Conservation (phyloP, 2,888 invertebrate species). For the Resseliella maxima region DNA sequence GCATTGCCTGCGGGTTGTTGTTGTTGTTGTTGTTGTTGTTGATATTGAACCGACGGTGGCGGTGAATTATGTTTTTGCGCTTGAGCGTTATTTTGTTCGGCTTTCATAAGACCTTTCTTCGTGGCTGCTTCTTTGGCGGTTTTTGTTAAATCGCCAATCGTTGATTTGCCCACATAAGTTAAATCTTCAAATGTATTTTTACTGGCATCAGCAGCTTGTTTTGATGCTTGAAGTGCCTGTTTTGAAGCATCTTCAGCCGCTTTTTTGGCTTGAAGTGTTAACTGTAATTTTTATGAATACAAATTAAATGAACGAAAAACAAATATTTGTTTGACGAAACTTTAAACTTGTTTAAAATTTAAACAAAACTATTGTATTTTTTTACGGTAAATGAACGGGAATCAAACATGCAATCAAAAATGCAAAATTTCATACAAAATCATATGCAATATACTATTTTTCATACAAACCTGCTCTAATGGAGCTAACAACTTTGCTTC, state of each 20-base stretch:
- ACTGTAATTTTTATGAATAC: slow-evolving; percentile 68
- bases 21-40: slow-evolving; percentile 27
- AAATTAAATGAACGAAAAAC: not conserved
- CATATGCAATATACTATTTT: not conserved
- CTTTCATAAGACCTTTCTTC: slow-evolving; percentile 86
- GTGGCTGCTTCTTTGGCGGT: slow-evolving; percentile 89
- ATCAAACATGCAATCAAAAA: not conserved
- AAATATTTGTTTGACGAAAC: not conserved
- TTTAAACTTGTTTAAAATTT: not conserved
- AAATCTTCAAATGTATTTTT: slow-evolving; percentile 90
- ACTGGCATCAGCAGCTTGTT: slow-evolving; percentile 87
- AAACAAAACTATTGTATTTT: not conserved
- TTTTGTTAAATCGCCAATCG: slow-evolving; percentile 89
- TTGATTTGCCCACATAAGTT: slow-evolving; percentile 89
- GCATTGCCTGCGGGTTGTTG: slow-evolving; percentile 62
- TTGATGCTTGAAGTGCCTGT: slow-evolving; percentile 85
- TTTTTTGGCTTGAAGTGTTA: slow-evolving; percentile 88
- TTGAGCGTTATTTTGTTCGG: slow-evolving; percentile 64
- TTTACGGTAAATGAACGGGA: not conserved
- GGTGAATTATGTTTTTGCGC: slow-evolving; percentile 57
- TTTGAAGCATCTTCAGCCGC: slow-evolving; percentile 89
- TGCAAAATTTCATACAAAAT: not conserved
- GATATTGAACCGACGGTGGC: slow-evolving; percentile 16
- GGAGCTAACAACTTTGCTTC: slow-evolving; percentile 82
- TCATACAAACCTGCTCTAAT: slow-evolving; percentile 79